phyloP scores from a whole-genome alignment of 1,140 invertebrate species.

The Euwallacea fornicatus region DNA sequence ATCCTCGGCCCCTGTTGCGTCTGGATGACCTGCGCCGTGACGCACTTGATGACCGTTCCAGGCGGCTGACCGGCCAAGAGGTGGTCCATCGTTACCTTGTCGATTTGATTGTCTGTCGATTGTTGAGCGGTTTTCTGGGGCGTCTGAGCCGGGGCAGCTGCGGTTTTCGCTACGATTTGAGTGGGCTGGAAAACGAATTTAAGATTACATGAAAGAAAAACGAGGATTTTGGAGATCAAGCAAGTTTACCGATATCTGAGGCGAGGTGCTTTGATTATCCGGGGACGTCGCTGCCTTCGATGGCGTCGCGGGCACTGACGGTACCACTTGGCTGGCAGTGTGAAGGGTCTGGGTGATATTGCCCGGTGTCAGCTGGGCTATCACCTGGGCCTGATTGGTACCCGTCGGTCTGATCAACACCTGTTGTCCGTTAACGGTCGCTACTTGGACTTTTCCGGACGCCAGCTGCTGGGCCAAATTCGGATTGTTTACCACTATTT shows the following conservation, averaged over 20 bases:
- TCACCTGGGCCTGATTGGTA: constrained; percentile 71
- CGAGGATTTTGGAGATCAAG: neutral
- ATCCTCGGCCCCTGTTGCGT: constrained; percentile 81
- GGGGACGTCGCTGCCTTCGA: constrained; percentile 22
- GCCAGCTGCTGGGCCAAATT: constrained; percentile 75
- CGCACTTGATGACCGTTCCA: constrained; percentile 84
- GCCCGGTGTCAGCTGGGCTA: constrained; percentile 63
- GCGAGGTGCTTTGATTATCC: constrained; percentile 1
- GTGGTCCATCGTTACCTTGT: constrained; percentile 20
- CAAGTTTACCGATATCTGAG: neutral
- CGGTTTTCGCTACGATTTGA: constrained; percentile 1
- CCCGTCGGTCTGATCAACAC: constrained; percentile 73
- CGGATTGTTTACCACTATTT: constrained; percentile 75
- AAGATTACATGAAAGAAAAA: neutral
- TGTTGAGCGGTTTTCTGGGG: constrained; percentile 44
- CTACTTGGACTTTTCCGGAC: constrained; percentile 77
- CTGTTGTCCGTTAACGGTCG: constrained; percentile 80
- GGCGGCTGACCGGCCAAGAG: constrained; percentile 75
- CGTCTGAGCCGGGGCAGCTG: constrained; percentile 17
- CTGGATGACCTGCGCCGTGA: constrained; percentile 80
- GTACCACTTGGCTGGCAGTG: constrained; percentile 29
- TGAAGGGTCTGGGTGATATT: constrained; percentile 35
- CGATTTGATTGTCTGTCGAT: constrained; percentile 15
- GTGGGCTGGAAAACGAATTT: neutral
- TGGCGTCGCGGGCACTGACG: constrained; percentile 25